Evolutionary conservation across 2,113 vertebrate genomes (phyloP), one percentile per base, ranked within the genome.

Genomic region (Leptobrachium ailaonicum): DNA sequence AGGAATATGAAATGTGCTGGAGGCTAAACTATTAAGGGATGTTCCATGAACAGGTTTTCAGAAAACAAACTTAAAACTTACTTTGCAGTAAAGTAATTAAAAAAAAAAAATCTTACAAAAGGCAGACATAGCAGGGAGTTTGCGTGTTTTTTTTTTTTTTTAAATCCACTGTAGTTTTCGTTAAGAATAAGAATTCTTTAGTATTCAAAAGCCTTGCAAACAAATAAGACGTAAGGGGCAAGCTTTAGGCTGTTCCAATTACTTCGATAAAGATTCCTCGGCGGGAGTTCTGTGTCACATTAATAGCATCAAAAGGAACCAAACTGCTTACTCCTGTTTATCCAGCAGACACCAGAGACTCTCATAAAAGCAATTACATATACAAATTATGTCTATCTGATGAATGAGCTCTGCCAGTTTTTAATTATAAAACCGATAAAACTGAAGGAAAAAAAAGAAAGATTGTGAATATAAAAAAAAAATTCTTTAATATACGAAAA

Each of bases 401-500:
- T 77, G 12, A 70, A 77, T 77, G 41, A 77, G 41, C 53, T 8
- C 20, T 54, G 54, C 42, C 58, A 67, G 32, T 13, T 77, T 71
- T 77, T 77, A 70, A 77, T 77, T 77, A 77, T 44, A 63, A 63
- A 41, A 77, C 45, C 54, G 58, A 71, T 62, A 70, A 78, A 32
- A 78, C 60, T 41, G 63, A 10, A 62, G 54, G 54, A 47, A 70
- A 77, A 71, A 66, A 68, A 53, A 50, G 44, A 58, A 40, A 58
- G 14, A 58, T n/a, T 60, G 75, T 70, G 9, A 58, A 77, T 8
- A 32, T 32, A 32, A 32, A 1, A 32, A 1, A 32, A 32, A 70
- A 9, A 77, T 58, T 68, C 32, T 32, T 8, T 78, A 66, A 43
- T 70, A 70, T 60, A 60, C 32, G 43, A 11, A 71, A 71, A 63